A percentile compares a stretch with the other conserved stretches of the same genome.
These are phyloP conservation scores for Lontra canadensis DNA, from an alignment of 2,113 vertebrate species.

Conservation along the genomic window DNA sequence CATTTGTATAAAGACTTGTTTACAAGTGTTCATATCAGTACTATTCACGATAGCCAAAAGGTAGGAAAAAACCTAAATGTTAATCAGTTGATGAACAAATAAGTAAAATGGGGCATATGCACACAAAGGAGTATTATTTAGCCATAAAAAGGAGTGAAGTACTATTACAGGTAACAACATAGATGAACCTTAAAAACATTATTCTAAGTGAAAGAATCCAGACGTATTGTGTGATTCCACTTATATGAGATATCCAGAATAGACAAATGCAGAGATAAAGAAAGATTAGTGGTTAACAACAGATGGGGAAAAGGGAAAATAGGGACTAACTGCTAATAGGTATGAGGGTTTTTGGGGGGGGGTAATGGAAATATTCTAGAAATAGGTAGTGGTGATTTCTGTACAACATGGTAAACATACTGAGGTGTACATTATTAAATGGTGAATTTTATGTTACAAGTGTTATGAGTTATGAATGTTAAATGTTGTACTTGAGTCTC, in stretches of 20 bases:
- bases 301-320: not conserved
- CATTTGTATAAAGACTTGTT: not conserved
- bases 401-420: not conserved
- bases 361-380: slow-evolving; percentile 3
- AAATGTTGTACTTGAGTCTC: not conserved
- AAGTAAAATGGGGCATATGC: not conserved
- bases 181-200: not conserved
- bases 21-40: not conserved
- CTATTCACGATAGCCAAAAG: not conserved
- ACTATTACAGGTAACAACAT: not conserved
- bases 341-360: not conserved
- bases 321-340: not conserved
- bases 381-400: not conserved
- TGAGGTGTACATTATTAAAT: not conserved
- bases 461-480: not conserved
- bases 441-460: not conserved
- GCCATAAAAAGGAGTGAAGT: not conserved
- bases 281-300: not conserved
- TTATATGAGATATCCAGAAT: slow-evolving; percentile 14
- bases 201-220: not conserved
- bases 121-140: not conserved
- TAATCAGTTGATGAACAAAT: not conserved
- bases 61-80: not conserved
- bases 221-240: not conserved
- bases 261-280: not conserved